A percentile compares a stretch with the other conserved stretches of the same genome.
Conservation (phyloP, 2,113 vertebrate genomes). For the Eidolon helvum region DNA sequence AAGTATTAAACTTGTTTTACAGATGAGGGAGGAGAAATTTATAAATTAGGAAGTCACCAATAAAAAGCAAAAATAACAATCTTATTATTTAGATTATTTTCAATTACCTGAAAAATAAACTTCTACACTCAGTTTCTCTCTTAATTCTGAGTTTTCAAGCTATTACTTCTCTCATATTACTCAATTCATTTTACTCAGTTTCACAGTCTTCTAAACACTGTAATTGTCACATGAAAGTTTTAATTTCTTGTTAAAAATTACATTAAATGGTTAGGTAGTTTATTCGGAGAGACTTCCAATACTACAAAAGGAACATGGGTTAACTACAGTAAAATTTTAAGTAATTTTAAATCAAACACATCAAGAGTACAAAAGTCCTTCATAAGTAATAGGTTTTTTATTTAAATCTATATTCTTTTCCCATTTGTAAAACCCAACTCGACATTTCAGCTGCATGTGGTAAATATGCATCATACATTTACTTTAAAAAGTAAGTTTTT, state of each 20-base stretch:
- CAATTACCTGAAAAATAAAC: constrained; percentile 14
- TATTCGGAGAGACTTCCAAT: not conserved
- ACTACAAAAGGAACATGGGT: constrained; percentile 8
- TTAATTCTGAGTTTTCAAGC: constrained; percentile 22
- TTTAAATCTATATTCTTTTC: not conserved
- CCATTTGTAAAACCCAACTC: not conserved
- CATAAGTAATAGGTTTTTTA: not conserved
- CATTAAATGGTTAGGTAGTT: not conserved
- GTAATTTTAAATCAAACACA: not conserved
- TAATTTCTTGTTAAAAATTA: not conserved
- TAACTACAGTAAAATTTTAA: constrained; percentile 36
- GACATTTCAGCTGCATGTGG: not conserved
- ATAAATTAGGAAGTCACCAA: not conserved
- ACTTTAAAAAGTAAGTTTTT: constrained; percentile 36
- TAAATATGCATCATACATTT: not conserved
- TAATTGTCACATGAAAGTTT: not conserved
- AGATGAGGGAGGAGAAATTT: constrained; percentile 48
- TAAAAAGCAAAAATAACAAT: not conserved
- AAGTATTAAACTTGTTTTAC: constrained; percentile 31
- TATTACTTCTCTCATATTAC: not conserved
- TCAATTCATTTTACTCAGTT: not conserved
- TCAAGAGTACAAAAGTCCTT: not conserved
- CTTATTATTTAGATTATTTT: not conserved
- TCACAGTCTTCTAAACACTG: not conserved
- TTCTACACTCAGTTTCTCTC: not conserved